These are phyloP conservation scores for Plecturocebus donacophilus DNA, from an alignment of 2,113 vertebrate species.

Conservation along the genomic window DNA sequence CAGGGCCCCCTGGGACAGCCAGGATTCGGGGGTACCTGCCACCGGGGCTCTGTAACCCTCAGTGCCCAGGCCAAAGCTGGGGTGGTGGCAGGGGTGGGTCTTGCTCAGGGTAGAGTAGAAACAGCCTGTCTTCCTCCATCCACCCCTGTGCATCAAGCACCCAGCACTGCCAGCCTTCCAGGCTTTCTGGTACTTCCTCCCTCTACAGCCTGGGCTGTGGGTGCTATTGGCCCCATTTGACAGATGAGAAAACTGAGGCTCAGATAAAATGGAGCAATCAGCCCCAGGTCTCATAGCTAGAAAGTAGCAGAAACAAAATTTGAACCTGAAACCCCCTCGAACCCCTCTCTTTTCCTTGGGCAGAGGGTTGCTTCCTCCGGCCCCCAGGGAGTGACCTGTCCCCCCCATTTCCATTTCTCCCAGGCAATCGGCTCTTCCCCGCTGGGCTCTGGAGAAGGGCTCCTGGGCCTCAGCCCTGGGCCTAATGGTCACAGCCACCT, in stretches of 20 bases:
- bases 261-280: not conserved
- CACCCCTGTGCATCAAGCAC: no score
- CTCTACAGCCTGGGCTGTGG: not conserved
- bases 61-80: no score
- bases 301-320: not conserved
- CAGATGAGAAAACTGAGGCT: not conserved
- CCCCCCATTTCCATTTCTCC: not conserved
- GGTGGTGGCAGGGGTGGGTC: not conserved
- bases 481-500: conserved; percentile 85
- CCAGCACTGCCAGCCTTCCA: not conserved
- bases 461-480: conserved; percentile 80
- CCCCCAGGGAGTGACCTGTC: not conserved
- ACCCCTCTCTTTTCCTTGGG: no score
- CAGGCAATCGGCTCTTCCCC: conserved; percentile 91
- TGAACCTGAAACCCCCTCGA: not conserved
- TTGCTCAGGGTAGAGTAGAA: not conserved
- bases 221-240: not conserved
- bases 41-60: not conserved
- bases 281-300: not conserved
- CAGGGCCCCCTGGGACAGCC: not conserved
- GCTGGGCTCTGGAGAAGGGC: conserved; percentile 81
- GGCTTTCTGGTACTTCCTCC: not conserved
- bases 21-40: not conserved
- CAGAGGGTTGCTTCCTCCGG: not conserved
- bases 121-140: not conserved